Percentiles rank a stretch among this genome's conserved stretches.
Evolutionary conservation across 2,113 vertebrate genomes (phyloP).

Genomic region (Anoplopoma fimbria): DNA sequence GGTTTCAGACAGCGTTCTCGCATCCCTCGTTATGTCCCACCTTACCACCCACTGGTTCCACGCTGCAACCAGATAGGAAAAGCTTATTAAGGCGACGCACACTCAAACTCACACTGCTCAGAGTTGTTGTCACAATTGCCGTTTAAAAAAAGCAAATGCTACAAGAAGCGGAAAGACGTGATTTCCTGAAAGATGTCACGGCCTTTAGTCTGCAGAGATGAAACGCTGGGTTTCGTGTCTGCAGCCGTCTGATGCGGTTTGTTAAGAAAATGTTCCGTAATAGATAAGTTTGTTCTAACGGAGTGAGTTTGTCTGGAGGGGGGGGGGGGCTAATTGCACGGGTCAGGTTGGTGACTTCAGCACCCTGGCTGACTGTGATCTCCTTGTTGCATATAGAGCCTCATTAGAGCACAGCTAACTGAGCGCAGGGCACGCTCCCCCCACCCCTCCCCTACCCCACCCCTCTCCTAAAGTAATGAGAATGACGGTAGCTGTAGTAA

Average conservation of each 20-base stretch:
- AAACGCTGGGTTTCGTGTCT: not conserved
- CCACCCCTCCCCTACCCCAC: not conserved
- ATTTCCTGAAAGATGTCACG: slow-evolving; percentile 16
- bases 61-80: slow-evolving; percentile 42
- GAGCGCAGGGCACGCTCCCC: not conserved
- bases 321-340: slow-evolving; percentile 59
- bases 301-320: not conserved
- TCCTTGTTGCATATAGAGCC: slow-evolving; percentile 61
- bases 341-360: slow-evolving; percentile 63
- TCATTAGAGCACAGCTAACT: slow-evolving; percentile 70
- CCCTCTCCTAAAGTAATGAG: slow-evolving; percentile 54
- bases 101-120: slow-evolving; percentile 5
- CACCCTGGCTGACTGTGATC: slow-evolving; percentile 64
- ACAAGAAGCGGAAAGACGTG: not conserved
- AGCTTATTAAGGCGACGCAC: slow-evolving; percentile 65
- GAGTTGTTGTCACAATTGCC: slow-evolving; percentile 46
- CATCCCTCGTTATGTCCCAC: slow-evolving; percentile 43
- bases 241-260: not conserved
- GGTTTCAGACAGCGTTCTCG: slow-evolving; percentile 46
- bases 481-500: slow-evolving; percentile 65
- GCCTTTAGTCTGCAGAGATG: not conserved
- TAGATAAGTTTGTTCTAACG: slow-evolving; percentile 13
- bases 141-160: not conserved
- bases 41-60: slow-evolving; percentile 57
- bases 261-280: slow-evolving; percentile 2